A percentile compares a stretch with the other conserved stretches of the same genome.
Conservation (phyloP, 2,113 vertebrate species). For the Lophochroa leadbeateri region DNA sequence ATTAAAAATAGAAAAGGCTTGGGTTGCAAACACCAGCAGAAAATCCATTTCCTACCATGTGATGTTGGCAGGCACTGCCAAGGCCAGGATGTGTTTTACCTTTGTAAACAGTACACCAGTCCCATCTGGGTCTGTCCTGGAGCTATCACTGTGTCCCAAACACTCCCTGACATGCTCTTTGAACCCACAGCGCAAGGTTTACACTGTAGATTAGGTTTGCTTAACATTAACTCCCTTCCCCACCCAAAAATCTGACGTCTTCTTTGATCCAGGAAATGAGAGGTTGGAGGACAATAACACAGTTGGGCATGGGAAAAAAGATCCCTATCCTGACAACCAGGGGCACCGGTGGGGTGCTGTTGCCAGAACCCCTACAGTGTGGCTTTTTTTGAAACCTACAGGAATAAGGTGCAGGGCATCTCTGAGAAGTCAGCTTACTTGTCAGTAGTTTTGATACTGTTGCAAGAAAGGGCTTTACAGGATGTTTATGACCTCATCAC, state of each 20-base stretch:
- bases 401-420: background rate
- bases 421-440: background rate
- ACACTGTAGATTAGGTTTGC: background rate
- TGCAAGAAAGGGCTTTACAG: background rate
- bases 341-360: background rate
- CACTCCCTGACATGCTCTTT: background rate
- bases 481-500: conserved; percentile 8
- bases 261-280: background rate
- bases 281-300: background rate
- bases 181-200: background rate
- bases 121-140: background rate
- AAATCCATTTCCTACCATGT: background rate
- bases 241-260: conserved; percentile 47
- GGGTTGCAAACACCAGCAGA: background rate
- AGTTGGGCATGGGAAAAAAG: background rate
- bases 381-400: background rate
- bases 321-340: background rate
- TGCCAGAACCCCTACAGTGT: background rate
- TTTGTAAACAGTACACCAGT: background rate
- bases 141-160: background rate
- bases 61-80: background rate
- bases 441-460: background rate
- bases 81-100: background rate
- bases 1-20: background rate
- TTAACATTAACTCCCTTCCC: background rate